Evolutionary conservation across 1,140 invertebrate species (phyloP), one percentile per base, ranked within the genome.

Genomic region (Scylla paramamosain): DNA sequence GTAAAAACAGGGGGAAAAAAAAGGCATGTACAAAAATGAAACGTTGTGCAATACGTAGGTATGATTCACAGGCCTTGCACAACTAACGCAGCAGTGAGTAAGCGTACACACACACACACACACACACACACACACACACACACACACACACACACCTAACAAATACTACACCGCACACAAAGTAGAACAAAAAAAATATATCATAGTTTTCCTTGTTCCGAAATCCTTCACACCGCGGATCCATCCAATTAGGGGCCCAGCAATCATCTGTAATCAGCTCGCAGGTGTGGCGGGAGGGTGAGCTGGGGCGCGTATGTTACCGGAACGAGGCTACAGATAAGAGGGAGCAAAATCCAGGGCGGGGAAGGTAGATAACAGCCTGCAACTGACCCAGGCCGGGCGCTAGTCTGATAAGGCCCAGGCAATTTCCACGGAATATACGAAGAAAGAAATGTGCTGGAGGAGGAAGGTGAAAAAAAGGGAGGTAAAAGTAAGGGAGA

Each of bases 281-380:
- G 20, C 67, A 77, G 67, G 67, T 77, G 67, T 77, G 25, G 67
- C 12, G 52, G 10, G 52, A 59, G 52, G 67, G 12, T 25, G 67
- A 77, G 12, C 67, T 77, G 67, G 67, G 67, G 67, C 67, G 67
- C 67, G 25, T 77, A 77, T 77, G 67, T 77, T 77, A 77, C 67
- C 20, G 6, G 67, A n/a, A 25, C n/a, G 67, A 77, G 20, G 67
- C 67, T 77, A n/a, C 20, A 77, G 67, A 77, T 77, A 77, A 25
- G 67, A 77, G 67, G 16, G 67, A n/a, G 67, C 67, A 77, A 77
- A n/a, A 77, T 77, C 67, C 67, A 77, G 67, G 67, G 67, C 67
- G 67, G 67, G 25, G 67, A 77, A 77, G 67, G 67, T 25, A 77
- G 67, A 77, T 77, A 77, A 77, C 67, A 77, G 67, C 67, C 8